Percentiles rank a stretch among this genome's conserved stretches.
These are phyloP conservation scores for Lemur catta DNA, from an alignment of 2,797 vertebrate genomes.

Conservation along the genomic window DNA sequence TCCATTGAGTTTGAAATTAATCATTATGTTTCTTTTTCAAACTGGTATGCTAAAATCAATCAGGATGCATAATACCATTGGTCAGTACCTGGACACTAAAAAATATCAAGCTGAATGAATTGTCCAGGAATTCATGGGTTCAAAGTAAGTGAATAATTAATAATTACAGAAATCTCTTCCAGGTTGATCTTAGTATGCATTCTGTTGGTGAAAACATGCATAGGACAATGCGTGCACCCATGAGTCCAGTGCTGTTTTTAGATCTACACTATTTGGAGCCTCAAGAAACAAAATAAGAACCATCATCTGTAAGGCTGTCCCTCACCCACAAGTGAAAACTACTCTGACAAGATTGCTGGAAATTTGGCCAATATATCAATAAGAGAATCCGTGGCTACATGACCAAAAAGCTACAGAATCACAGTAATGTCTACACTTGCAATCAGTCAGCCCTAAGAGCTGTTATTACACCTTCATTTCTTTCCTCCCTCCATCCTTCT, in stretches of 20 bases:
- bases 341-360: background rate
- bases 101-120: background rate
- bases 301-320: background rate
- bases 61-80: background rate
- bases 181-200: background rate
- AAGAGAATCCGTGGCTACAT: background rate
- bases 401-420: background rate
- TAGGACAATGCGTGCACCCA: background rate
- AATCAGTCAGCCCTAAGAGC: background rate
- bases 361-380: background rate
- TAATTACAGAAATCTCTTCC: background rate
- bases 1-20: conserved; percentile 2
- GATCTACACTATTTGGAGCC: background rate
- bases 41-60: background rate
- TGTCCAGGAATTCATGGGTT: background rate
- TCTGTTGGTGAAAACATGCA: background rate
- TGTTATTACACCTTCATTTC: background rate
- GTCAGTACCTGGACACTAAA: background rate
- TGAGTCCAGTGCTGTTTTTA: background rate
- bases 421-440: background rate
- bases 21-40: background rate
- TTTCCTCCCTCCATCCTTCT: no score
- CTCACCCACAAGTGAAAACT: background rate
- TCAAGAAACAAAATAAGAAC: background rate
- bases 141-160: background rate